Percentiles rank a stretch among this genome's conserved stretches.
Evolutionary conservation across 2,888 invertebrate genomes (phyloP).

Genomic region (Magallana nippona): DNA sequence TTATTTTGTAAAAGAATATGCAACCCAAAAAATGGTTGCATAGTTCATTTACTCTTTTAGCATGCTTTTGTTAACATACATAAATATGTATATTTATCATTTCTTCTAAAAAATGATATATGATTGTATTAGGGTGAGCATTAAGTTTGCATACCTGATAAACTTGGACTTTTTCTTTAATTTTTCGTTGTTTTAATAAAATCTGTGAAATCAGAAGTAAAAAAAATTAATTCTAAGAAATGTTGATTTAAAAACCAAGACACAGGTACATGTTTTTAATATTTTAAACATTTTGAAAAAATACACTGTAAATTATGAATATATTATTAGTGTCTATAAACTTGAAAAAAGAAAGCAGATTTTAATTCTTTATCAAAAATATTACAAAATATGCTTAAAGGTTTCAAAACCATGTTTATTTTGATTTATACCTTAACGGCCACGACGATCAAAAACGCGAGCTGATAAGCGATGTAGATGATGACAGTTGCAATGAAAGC

Average conservation of each 20-base stretch:
- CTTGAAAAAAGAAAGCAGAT: too few species aligned
- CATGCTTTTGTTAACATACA: too few species aligned
- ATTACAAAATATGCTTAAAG: background rate
- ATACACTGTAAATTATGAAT: too few species aligned
- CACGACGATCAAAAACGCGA: constrained; percentile 66
- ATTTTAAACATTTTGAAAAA: too few species aligned
- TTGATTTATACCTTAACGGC: constrained; percentile 64
- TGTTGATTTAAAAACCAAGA: too few species aligned
- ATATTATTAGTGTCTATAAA: too few species aligned
- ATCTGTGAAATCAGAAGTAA: background rate
- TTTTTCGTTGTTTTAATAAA: background rate
- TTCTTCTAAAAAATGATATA: too few species aligned
- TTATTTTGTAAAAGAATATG: too few species aligned
- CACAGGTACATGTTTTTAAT: too few species aligned
- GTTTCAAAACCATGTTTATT: background rate
- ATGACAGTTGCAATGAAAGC: constrained; percentile 69
- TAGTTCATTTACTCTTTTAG: too few species aligned
- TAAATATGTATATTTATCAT: too few species aligned
- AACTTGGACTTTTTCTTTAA: background rate
- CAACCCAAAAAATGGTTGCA: too few species aligned
- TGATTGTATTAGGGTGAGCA: background rate
- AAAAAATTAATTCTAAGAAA: background rate
- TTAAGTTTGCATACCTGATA: background rate
- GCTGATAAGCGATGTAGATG: constrained; percentile 67
- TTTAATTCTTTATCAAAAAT: background rate